Evolutionary conservation across 2,888 invertebrate genomes (phyloP), one percentile per base, ranked within the genome.

Genomic region (Sinodicranocentrus sp.): DNA sequence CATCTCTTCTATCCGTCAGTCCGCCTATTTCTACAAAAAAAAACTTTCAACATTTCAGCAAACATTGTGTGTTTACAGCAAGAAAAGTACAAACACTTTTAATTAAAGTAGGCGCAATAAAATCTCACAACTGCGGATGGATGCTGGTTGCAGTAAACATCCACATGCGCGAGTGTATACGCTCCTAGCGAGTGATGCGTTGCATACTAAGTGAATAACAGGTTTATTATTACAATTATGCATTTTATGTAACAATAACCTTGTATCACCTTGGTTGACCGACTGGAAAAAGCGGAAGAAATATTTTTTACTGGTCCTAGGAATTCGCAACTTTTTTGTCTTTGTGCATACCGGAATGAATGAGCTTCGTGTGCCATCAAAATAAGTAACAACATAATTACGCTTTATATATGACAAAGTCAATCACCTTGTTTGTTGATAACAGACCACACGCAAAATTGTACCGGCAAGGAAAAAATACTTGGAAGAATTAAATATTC

Each of bases 281-380:
- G 82, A 70, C 76, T 76, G 82, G 76, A 82, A 82, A 78, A 82
- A 76, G 76, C 82, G 76, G 76, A 82, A 82, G 82, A 82, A 76
- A 48, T 39, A 48, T 48, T 10, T 48, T 48, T 48, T 2, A n/a
- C 48, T n/a, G 2, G 2, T n/a, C 48, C 48, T n/a, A 6, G 39
- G 39, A 5, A 48, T 15, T 48, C 10, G 2, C n/a, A n/a, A 10
- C 13, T n/a, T 48, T 48, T 48, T 48, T 48, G 13, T n/a, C 10
- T 48, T 2, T 48, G 15, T 48, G 48, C 48, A 10, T n/a, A n/a
- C n/a, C n/a, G n/a, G n/a, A n/a, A n/a, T n/a, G n/a, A n/a, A n/a
- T n/a, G n/a, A n/a, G n/a, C n/a, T n/a, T 33, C 33, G 33, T 33
- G 33, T 33, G 33, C 33, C 33, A 33, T 10, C 33, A 33, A 33